Base-by-base conservation (phyloP, 1,140 invertebrate species). In the Drusus annulatus region DNA sequence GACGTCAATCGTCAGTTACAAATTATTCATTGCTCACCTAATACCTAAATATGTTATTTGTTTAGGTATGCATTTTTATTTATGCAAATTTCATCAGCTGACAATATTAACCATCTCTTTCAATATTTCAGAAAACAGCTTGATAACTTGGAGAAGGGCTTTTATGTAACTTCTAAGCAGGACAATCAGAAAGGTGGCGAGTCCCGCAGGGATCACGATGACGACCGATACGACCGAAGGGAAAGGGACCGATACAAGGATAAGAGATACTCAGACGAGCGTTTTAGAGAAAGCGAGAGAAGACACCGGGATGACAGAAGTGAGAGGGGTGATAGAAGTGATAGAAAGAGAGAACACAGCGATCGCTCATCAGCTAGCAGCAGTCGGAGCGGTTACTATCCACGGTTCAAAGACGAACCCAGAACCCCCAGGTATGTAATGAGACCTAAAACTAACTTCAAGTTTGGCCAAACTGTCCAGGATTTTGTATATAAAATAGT, bases 381-480 rank as follows among this genome's bases (percentile, higher is more conserved):
- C 69, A 91, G 92, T 77, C 90, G 92, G 86, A 92, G 91, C 84
- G 91, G 93, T 78, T 93, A 92, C 85, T 94, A 94, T 52, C 93
- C 93, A 0, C 86, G 92, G 28, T 94, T 94, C 85, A 93, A 91
- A 85, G 94, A 95, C 90, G 96, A 97, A 87, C 95, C 96, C 1
- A 91, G 91, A 80, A 98, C 96, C 21, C 97, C 97, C 15, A 91
- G 88, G 87, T 89, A 86, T 7, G 36, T 45, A 13, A 45, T 45
- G 36, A 45, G 36, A 45, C 6, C 31, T 36, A 4, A 36, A 36
- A 36, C 31, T 36, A 36, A 0, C 0, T 36, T 36, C 4, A 13
- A 45, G 36, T 13, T 45, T 45, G 10, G 8, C 2, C 10, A 13
- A 45, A 8, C 1, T 45, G 8, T 13, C 10, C 10, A 45, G 36